Percentiles rank a stretch among this genome's conserved stretches.
Evolutionary conservation across 2,888 invertebrate genomes (phyloP).

Genomic region (Mythimna ferrago): DNA sequence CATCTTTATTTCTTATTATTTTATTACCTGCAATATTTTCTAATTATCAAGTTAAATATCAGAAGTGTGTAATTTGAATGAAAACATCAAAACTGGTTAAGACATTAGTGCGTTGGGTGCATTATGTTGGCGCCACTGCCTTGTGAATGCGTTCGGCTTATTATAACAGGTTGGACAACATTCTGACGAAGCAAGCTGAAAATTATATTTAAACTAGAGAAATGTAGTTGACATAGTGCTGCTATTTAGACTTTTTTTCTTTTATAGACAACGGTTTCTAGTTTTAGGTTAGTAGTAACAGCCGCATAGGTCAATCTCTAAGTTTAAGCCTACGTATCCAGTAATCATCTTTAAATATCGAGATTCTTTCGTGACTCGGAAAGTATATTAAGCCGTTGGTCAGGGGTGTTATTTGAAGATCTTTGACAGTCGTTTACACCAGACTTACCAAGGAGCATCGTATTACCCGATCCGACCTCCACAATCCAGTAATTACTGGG

Average conservation of each 20-base stretch:
- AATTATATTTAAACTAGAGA: constrained; percentile 43
- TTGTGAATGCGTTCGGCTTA: constrained; percentile 36
- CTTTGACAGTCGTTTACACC: no score
- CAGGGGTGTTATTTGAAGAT: no score
- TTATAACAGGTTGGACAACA: constrained; percentile 53
- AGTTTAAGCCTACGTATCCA: no score
- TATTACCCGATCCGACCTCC: no score
- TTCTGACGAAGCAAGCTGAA: constrained; percentile 51
- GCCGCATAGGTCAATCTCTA: no score
- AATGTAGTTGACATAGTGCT: constrained; percentile 30
- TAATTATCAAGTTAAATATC: constrained; percentile 15
- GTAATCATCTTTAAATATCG: no score
- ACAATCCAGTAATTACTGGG: no score
- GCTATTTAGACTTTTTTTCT: constrained; percentile 10
- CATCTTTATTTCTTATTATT: constrained; percentile 1
- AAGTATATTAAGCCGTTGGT: no score
- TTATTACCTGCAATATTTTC: constrained; percentile 13
- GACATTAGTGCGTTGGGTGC: constrained; percentile 38
- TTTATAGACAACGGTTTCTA: not conserved
- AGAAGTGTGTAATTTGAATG: constrained; percentile 31
- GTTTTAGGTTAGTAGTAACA: no score
- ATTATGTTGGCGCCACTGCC: constrained; percentile 51
- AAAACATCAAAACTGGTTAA: constrained; percentile 45
- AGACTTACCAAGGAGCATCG: no score
- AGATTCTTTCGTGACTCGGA: no score